Evolutionary conservation across 2,797 vertebrate species (phyloP), one percentile per base, ranked within the genome.

Genomic region (Sebastolobus altivelis): DNA sequence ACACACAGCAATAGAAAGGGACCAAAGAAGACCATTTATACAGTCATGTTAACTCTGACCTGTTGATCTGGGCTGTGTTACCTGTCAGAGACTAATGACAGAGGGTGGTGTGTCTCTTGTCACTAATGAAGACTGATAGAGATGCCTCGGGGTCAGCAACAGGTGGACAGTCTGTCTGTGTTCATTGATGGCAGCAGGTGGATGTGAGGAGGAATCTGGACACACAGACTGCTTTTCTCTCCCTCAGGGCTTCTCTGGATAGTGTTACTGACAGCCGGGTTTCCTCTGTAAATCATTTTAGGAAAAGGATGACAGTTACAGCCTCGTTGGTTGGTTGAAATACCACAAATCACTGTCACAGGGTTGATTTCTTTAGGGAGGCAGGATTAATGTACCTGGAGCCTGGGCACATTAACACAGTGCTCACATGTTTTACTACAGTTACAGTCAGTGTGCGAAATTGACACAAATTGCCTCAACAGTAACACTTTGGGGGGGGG

Each of bases 241-340:
- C 66, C 90, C 79, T 75, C 65, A 20, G 83, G 89, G 60, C 75
- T 25, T 38, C 8, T 77, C 61, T 29, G 89, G 75, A 55, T 94
- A 29, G 65, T 75, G 84, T 92, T 93, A 84, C 91, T 70, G 73
- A 82, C 60, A 70, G 75, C 63, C 84, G 63, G 67, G 83, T 65
- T 82, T 87, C 70, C 71, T 43, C 80, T 73, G 38, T 81, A 81
- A 87, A 79, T 89, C 85, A 80, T 58, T 31, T 79, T 9, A 14
- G 25, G 20, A 33, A 60, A 70, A 65, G 33, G 40, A 68, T 65
- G 70, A 63, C 33, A 9, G 46, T 62, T 31, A 58, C 20, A 59
- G 11, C 54, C 33, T 38, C 22, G 56, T 59, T 37, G 29, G 27
- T 22, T 38, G 5, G 59, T 55, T 77, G 20, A 80, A 56, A 76